phyloP scores from a whole-genome alignment of 2,113 vertebrate species.

The Odontesthes bonariensis region DNA sequence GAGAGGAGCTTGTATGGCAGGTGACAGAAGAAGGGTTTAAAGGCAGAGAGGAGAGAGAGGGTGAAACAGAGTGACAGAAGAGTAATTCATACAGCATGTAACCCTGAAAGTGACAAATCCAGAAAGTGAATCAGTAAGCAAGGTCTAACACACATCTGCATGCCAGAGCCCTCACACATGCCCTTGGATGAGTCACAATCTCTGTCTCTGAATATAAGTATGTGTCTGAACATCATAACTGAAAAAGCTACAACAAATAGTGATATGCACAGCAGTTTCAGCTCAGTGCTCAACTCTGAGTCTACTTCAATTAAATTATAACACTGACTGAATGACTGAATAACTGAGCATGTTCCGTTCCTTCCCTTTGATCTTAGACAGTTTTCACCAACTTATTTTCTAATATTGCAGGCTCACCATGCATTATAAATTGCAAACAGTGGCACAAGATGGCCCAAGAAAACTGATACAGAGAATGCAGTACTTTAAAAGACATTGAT shows the following conservation, averaged over 20 bases:
- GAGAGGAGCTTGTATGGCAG: background rate
- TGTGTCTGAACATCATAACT: constrained; percentile 32
- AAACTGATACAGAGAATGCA: background rate
- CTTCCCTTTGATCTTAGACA: background rate
- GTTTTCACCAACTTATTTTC: background rate
- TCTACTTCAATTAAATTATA: no score
- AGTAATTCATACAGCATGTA: constrained; percentile 58
- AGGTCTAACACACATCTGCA: constrained; percentile 39
- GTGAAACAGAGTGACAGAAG: constrained; percentile 24
- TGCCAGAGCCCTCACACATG: background rate
- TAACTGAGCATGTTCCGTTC: background rate
- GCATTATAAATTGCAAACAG: no score
- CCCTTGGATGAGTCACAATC: constrained; percentile 39
- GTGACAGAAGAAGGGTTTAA: constrained; percentile 19
- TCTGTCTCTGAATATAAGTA: constrained; percentile 17
- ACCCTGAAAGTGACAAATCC: constrained; percentile 41
- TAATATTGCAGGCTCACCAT: no score
- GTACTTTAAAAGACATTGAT: background rate
- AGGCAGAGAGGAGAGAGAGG: constrained; percentile 14
- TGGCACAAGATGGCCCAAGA: no score
- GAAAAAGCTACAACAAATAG: constrained; percentile 11
- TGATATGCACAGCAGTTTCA: background rate
- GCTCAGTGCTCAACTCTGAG: no score
- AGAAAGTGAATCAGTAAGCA: constrained; percentile 57
- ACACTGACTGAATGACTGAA: background rate